phyloP scores from a whole-genome alignment of 2,797 vertebrate genomes.

The Rachycentron canadum region DNA sequence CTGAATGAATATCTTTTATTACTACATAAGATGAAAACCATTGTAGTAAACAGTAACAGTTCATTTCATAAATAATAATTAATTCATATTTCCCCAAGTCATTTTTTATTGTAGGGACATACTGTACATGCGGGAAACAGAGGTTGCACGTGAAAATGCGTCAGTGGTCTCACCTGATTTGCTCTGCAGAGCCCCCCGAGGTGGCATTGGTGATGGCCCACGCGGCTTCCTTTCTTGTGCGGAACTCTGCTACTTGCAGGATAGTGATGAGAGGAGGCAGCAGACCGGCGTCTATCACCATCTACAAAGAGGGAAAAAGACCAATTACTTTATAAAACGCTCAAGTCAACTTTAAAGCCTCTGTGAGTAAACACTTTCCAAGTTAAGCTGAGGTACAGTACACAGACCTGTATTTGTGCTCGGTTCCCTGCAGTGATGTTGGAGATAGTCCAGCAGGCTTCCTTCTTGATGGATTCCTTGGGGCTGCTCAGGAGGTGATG shows the following conservation, averaged over 20 bases:
- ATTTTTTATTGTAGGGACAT: no score
- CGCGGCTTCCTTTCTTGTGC: slow-evolving; percentile 96
- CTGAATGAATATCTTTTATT: background rate
- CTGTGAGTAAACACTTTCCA: background rate
- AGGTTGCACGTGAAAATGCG: background rate
- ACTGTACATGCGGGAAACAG: background rate
- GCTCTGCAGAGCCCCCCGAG: slow-evolving; percentile 95
- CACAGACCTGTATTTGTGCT: slow-evolving; percentile 94
- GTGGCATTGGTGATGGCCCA: slow-evolving; percentile 98
- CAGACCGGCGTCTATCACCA: slow-evolving; percentile 94
- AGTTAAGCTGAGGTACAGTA: background rate
- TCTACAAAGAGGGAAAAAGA: slow-evolving; percentile 76
- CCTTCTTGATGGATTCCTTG: slow-evolving; percentile 97
- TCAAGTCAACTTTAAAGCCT: background rate
- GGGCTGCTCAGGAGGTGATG: slow-evolving; percentile 95
- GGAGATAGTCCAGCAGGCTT: slow-evolving; percentile 97
- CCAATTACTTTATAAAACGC: background rate
- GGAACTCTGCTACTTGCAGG: slow-evolving; percentile 97
- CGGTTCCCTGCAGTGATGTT: slow-evolving; percentile 98
- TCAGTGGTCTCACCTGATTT: slow-evolving; percentile 89
- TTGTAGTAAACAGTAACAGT: background rate
- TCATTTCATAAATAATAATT: background rate
- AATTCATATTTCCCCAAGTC: background rate
- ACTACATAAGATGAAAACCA: background rate
- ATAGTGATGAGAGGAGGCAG: slow-evolving; percentile 94